A percentile compares a stretch with the other conserved stretches of the same genome.
These are phyloP conservation scores for Grammomys dolichurus DNA, from an alignment of 2,113 vertebrate genomes.

Conservation along the genomic window DNA sequence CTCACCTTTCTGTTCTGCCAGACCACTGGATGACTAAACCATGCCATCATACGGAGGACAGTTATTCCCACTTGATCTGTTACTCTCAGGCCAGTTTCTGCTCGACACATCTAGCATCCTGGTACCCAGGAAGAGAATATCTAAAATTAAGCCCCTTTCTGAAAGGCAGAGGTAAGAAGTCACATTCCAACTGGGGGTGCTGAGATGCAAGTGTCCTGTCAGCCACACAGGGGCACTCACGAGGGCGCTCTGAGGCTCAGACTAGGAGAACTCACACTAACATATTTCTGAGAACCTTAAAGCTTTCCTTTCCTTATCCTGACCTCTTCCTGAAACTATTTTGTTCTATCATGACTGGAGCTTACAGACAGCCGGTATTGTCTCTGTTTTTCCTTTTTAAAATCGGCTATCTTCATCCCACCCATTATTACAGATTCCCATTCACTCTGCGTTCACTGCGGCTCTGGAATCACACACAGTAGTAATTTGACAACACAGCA, in stretches of 20 bases:
- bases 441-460: neutral
- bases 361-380: too few species aligned
- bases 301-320: neutral
- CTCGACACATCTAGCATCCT: too few species aligned
- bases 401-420: neutral
- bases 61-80: too few species aligned
- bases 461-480: neutral
- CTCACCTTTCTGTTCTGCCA: neutral
- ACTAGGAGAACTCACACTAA: neutral
- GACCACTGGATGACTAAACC: neutral
- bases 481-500: neutral
- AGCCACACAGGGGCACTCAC: neutral
- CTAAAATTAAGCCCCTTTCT: neutral
- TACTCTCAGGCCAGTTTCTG: too few species aligned
- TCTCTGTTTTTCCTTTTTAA: neutral
- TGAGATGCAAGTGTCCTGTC: neutral
- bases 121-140: neutral
- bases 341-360: neutral
- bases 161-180: neutral
- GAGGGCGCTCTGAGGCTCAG: neutral
- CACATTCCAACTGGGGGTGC: neutral
- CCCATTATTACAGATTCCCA: neutral
- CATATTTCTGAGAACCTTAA: neutral
- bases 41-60: neutral
- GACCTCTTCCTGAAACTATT: neutral